Percentiles rank a stretch among this genome's conserved stretches.
phyloP scores from a whole-genome alignment of 2,113 vertebrate species.

The Seriola dumerili region DNA sequence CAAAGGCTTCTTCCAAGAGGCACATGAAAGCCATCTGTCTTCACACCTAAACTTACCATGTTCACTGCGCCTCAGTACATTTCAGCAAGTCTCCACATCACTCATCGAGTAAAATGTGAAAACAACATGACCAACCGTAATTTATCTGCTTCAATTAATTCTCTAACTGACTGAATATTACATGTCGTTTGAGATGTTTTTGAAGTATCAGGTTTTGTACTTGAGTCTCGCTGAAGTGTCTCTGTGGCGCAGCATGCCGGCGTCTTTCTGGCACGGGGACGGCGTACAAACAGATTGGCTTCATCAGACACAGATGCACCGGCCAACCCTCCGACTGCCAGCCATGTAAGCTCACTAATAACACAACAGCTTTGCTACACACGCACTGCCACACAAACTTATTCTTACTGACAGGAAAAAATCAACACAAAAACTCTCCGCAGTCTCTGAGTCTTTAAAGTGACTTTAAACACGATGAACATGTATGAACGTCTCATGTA shows the following conservation, averaged over 20 bases:
- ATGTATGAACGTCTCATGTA: too few species aligned
- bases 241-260: conserved; percentile 18
- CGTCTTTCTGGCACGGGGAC: conserved; percentile 52
- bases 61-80: conserved; percentile 28
- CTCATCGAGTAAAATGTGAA: conserved; percentile 7
- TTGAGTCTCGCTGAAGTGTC: background rate
- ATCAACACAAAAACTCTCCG: conserved; percentile 8
- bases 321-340: conserved; percentile 57
- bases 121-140: background rate
- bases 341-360: conserved; percentile 65
- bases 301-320: conserved; percentile 57
- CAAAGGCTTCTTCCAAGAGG: conserved; percentile 46
- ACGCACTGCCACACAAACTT: conserved; percentile 25
- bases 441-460: background rate
- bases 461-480: too few species aligned
- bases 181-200: background rate
- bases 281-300: conserved; percentile 58
- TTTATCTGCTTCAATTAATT: background rate
- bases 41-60: conserved; percentile 62
- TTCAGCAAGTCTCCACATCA: conserved; percentile 10
- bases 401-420: conserved; percentile 39
- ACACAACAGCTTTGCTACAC: conserved; percentile 59
- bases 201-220: background rate
- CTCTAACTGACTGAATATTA: background rate
- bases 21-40: conserved; percentile 67